Evolutionary conservation across 1,140 invertebrate genomes (phyloP).

Genomic region (Hycleus cichorii): DNA sequence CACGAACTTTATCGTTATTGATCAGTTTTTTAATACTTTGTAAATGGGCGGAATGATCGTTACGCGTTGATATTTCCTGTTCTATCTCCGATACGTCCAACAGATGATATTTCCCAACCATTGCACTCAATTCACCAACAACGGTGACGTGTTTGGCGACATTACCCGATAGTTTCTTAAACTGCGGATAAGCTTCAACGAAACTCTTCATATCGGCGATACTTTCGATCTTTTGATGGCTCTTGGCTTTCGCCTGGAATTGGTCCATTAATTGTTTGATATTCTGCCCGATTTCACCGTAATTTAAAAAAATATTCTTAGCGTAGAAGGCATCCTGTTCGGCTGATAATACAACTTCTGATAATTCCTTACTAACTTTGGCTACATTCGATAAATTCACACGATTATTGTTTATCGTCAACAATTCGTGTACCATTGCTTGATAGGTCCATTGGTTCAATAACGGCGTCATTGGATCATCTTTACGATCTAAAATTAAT

Average conservation of each 20-base stretch:
- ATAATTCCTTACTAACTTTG: constrained; percentile 79
- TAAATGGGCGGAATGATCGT: constrained; percentile 78
- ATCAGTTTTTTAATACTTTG: constrained; percentile 36
- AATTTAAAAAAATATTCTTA: constrained; percentile 92
- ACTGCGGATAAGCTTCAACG: constrained; percentile 96
- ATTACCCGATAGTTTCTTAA: constrained; percentile 98
- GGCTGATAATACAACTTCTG: constrained; percentile 87
- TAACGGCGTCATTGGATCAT: constrained; percentile 93
- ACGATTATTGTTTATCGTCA: constrained; percentile 92
- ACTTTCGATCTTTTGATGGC: constrained; percentile 94
- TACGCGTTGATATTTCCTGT: constrained; percentile 91
- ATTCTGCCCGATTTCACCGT: constrained; percentile 96
- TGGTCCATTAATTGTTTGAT: constrained; percentile 97
- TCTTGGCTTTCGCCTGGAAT: constrained; percentile 93
- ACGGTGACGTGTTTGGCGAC: constrained; percentile 96
- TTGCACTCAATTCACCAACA: constrained; percentile 85
- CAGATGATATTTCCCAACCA: constrained; percentile 71
- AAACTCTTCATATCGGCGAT: constrained; percentile 99
- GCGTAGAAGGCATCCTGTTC: constrained; percentile 98
- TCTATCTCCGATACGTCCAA: constrained; percentile 93
- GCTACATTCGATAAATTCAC: constrained; percentile 81
- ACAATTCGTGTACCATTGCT: constrained; percentile 97
- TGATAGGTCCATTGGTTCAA: constrained; percentile 99
- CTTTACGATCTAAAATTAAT: constrained; percentile 81
- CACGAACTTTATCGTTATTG: constrained; percentile 50